Base-by-base conservation (phyloP, 2,888 invertebrate species). In the Colletes collaris region DNA sequence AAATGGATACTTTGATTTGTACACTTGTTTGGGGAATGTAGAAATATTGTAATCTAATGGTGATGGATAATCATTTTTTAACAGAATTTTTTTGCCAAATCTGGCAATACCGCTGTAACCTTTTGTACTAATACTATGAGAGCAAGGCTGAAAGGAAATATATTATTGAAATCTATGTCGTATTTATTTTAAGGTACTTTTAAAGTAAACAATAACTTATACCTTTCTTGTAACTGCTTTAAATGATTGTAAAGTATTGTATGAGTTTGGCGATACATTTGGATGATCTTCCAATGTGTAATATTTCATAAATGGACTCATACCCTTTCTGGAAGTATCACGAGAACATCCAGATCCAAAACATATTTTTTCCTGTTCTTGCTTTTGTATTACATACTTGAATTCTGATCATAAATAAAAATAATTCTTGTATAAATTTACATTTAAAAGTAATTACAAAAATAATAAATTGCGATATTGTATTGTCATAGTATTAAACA, bases 31-130 rank as follows among this genome's bases (percentile, higher is more conserved):
- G 13, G 82, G 80, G 68, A 85, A 85, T 6, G 69, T 68, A n/a
- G 67, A 55, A 59, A 82, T 62, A 40, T 83, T 73, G 55, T 91
- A 91, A 56, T 87, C 81, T 11, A 83, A 84, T 44, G 91, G 89
- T 3, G 89, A 89, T 65, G 91, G 89, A 84, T 76, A 83, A 76
- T 88, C 88, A 65, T 91, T 83, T 10, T 37, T 73, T 8, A 77
- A 62, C 55, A 70, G 35, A 44, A 86, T 44, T 11, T 65, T 56
- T 19, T 59, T 66, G 10, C 69, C 72, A 65, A 85, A 88, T 81
- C 86, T 88, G 4, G 88, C 90, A 35, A 91, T 74, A 3, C 91
- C 91, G 66, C 91, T 88, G 78, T 90, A 92, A 8, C 92, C 92
- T 79, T 82, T 90, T 74, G 81, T 90, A 73, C 92, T 92, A 13